Conservation (phyloP, 2,888 invertebrate species). For the Chouioia cunea region DNA sequence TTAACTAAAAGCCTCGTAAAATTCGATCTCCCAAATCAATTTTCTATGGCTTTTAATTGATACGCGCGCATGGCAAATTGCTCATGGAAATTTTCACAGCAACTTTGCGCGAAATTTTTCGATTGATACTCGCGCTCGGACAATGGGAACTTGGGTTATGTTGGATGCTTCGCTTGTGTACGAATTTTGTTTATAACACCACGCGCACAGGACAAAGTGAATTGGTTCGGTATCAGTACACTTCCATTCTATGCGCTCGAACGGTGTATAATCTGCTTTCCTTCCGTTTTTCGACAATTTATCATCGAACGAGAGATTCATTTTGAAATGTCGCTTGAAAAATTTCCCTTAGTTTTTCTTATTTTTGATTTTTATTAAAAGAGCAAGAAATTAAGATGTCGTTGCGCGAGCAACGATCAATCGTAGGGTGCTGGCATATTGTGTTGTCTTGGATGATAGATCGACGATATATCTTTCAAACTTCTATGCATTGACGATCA, state of each 20-base stretch:
- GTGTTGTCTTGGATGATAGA: constrained; percentile 23
- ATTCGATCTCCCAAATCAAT: constrained; percentile 5
- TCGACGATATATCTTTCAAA: constrained; percentile 23
- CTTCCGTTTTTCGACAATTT: background rate
- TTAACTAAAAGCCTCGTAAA: constrained; percentile 8
- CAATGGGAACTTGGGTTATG: too few relatives aligned
- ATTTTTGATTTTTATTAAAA: constrained; percentile 12
- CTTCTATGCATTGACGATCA: constrained; percentile 20
- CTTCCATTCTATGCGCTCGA: constrained; percentile 15
- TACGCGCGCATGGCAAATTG: background rate
- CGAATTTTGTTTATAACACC: constrained; percentile 25
- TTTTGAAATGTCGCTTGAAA: background rate
- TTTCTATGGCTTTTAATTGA: constrained; percentile 25
- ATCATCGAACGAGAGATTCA: too few relatives aligned
- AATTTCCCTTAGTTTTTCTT: constrained; percentile 15
- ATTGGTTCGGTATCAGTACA: constrained; percentile 4
- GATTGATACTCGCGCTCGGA: background rate
- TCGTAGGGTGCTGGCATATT: constrained; percentile 1
- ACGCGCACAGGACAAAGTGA: background rate
- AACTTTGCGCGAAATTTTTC: constrained; percentile 19
- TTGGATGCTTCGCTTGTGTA: background rate
- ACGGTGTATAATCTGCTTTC: background rate
- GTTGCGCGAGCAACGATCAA: constrained; percentile 6
- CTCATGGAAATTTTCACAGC: background rate
- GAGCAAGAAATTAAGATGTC: constrained; percentile 16